phyloP scores from a whole-genome alignment of 2,888 invertebrate species.

The Cephonodes hylas region DNA sequence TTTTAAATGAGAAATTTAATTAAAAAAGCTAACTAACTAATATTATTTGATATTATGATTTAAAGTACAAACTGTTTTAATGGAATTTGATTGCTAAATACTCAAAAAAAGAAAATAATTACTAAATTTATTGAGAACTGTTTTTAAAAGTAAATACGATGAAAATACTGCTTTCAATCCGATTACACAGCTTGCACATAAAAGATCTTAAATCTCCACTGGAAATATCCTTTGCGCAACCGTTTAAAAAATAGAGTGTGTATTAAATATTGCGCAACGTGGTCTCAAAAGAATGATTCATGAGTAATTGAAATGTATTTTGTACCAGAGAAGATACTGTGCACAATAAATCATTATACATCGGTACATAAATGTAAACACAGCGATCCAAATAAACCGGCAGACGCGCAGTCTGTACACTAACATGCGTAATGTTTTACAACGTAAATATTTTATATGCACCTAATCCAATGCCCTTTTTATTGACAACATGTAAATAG shows the following conservation, averaged over 20 bases:
- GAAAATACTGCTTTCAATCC: background rate
- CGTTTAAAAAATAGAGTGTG: constrained; percentile 7
- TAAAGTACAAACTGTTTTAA: too few species aligned
- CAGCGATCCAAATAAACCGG: constrained; percentile 27
- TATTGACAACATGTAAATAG: background rate
- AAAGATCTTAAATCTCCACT: background rate
- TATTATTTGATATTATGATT: too few species aligned
- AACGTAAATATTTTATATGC: constrained; percentile 19
- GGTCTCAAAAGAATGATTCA: constrained; percentile 15
- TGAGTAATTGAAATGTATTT: constrained; percentile 6
- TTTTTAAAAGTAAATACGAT: background rate
- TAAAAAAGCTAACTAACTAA: too few species aligned
- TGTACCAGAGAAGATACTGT: background rate
- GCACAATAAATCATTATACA: constrained; percentile 13
- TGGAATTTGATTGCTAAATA: too few species aligned
- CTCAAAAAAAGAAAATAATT: too few species aligned
- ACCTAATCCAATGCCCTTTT: background rate
- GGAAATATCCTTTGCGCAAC: background rate
- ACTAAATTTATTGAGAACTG: background rate
- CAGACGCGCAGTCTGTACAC: constrained; percentile 60
- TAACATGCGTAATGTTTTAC: constrained; percentile 38
- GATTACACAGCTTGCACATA: background rate
- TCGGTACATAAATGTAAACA: constrained; percentile 36
- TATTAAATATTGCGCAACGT: constrained; percentile 9
- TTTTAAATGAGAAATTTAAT: too few species aligned